Conservation (phyloP, 2,888 invertebrate genomes). For the Tipula helvola region DNA sequence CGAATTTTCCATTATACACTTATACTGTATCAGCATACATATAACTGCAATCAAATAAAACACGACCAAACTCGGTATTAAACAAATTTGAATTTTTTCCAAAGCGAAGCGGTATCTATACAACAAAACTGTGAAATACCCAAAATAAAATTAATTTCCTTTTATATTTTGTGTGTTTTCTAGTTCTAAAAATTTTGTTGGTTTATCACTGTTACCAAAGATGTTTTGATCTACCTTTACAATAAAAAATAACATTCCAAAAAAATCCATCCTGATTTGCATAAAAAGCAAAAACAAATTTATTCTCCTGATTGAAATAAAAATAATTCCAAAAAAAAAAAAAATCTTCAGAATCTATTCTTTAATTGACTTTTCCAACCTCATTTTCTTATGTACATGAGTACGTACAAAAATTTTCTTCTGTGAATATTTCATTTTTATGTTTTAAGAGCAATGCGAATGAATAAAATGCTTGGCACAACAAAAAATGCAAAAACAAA, state of each 20-base stretch:
- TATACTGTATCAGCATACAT: neutral
- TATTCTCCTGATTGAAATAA: neutral
- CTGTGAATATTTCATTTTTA: neutral
- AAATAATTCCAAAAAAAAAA: neutral
- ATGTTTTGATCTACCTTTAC: neutral
- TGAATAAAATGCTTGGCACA: neutral
- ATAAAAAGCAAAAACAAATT: neutral
- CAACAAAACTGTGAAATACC: neutral
- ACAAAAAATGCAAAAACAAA: neutral
- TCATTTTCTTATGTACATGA: neutral
- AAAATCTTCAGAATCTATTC: neutral
- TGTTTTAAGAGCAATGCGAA: neutral
- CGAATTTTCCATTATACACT: neutral
- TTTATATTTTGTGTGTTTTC: neutral
- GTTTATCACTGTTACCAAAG: neutral
- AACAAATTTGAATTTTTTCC: neutral
- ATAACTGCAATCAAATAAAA: neutral
- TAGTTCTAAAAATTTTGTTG: neutral
- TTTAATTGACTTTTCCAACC: neutral
- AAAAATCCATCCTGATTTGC: neutral
- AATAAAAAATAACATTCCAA: neutral
- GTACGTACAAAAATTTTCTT: neutral
- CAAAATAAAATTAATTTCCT: neutral
- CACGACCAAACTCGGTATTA: neutral
- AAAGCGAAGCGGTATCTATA: neutral